phyloP scores from a whole-genome alignment of 1,140 invertebrate species.

The Drosophila athabasca region DNA sequence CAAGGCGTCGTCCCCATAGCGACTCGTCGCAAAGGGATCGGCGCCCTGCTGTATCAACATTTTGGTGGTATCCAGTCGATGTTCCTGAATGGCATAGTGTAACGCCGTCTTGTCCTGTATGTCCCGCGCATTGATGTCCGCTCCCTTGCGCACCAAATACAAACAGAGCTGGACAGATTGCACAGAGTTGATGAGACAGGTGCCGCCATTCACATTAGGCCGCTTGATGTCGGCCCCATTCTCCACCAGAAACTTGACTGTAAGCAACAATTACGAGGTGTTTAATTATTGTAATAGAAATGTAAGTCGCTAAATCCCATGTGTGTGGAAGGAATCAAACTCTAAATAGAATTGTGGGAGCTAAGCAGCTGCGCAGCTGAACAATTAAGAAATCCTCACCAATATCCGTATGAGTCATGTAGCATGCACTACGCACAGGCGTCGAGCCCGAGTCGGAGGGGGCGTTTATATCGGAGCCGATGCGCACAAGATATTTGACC shows the following conservation, averaged over 20 bases:
- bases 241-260: slow-evolving; percentile 90
- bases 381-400: slow-evolving; percentile 59
- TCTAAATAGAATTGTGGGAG: slow-evolving; percentile 6
- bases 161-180: slow-evolving; percentile 92
- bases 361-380: slow-evolving; percentile 5
- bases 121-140: slow-evolving; percentile 93
- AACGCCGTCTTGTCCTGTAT: slow-evolving; percentile 96
- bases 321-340: too few relatives aligned
- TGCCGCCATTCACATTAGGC: slow-evolving; percentile 96
- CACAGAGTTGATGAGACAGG: slow-evolving; percentile 96
- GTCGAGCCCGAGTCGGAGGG: slow-evolving; percentile 95
- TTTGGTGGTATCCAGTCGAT: slow-evolving; percentile 93
- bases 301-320: too few relatives aligned
- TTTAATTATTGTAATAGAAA: not conserved
- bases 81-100: slow-evolving; percentile 97
- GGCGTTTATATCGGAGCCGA: slow-evolving; percentile 93
- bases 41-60: slow-evolving; percentile 92
- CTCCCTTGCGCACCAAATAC: slow-evolving; percentile 91
- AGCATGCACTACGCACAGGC: slow-evolving; percentile 93
- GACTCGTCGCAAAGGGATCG: slow-evolving; percentile 89
- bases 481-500: slow-evolving; percentile 90
- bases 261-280: slow-evolving; percentile 39
- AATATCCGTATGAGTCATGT: slow-evolving; percentile 95
- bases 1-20: slow-evolving; percentile 94
- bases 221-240: slow-evolving; percentile 93